Conservation (phyloP, 2,888 invertebrate species). For the Fabriciana adippe region DNA sequence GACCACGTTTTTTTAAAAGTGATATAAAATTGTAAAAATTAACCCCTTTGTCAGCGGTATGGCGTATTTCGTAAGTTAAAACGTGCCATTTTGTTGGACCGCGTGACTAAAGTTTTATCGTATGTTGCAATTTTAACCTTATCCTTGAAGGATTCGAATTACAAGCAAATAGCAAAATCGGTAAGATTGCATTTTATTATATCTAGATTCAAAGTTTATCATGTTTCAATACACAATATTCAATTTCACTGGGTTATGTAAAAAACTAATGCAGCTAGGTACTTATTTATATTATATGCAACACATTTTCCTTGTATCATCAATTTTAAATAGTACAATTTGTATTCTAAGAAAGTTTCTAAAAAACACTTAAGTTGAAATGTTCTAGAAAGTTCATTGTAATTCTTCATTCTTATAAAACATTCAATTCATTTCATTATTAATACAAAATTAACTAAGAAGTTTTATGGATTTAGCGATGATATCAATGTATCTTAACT, state of each 20-base stretch:
- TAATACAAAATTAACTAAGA: not conserved
- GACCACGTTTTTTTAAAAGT: not conserved
- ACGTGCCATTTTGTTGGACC: not conserved
- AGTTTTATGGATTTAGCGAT: not conserved
- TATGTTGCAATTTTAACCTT: slow-evolving; percentile 18
- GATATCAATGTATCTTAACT: not conserved
- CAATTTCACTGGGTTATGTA: slow-evolving; percentile 5
- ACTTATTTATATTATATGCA: too few relatives aligned
- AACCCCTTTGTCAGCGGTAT: too few relatives aligned
- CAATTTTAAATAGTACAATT: too few relatives aligned
- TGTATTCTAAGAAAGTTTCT: too few relatives aligned
- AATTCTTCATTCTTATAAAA: too few relatives aligned
- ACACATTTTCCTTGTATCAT: too few relatives aligned
- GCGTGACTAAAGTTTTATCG: slow-evolving; percentile 16
- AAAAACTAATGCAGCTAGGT: too few relatives aligned
- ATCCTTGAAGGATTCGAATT: slow-evolving; percentile 16
- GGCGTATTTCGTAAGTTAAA: too few relatives aligned
- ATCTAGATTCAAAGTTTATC: not conserved
- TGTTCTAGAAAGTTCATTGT: too few relatives aligned
- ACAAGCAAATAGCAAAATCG: slow-evolving; percentile 7
- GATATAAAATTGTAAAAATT: too few relatives aligned
- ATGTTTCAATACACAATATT: not conserved
- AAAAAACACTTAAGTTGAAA: too few relatives aligned
- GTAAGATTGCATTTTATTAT: slow-evolving; percentile 10
- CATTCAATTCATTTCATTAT: too few relatives aligned